phyloP scores from a whole-genome alignment of 2,888 invertebrate genomes.

The Gasteruption jaculator region DNA sequence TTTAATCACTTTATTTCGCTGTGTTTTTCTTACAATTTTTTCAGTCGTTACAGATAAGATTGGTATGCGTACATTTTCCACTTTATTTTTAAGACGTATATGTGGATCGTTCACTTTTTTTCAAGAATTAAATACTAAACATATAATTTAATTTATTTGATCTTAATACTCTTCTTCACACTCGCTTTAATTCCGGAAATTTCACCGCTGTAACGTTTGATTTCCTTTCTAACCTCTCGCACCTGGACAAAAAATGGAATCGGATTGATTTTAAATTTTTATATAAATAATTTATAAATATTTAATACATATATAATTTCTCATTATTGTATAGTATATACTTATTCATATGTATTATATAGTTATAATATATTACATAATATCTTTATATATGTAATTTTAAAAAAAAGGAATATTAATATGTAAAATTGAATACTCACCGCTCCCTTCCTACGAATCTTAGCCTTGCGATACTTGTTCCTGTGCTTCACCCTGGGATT shows the following conservation, averaged over 20 bases:
- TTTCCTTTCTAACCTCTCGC: conserved; percentile 76
- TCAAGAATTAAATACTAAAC: conserved; percentile 1
- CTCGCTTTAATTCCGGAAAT: conserved; percentile 88
- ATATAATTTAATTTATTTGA: conserved; percentile 58
- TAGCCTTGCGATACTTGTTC: conserved; percentile 87
- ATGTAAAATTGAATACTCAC: conserved; percentile 52
- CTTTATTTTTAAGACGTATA: neutral
- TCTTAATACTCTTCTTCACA: conserved; percentile 84
- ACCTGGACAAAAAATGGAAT: conserved; percentile 53
- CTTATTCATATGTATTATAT: no score
- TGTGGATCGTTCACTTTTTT: neutral
- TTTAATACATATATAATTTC: no score
- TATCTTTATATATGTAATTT: neutral
- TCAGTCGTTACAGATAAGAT: neutral
- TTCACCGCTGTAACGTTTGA: conserved; percentile 84
- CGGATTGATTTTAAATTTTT: conserved; percentile 10
- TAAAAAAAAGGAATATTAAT: neutral
- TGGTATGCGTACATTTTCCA: neutral
- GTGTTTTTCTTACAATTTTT: conserved; percentile 10
- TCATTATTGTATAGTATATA: no score
- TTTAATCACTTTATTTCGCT: conserved; percentile 28
- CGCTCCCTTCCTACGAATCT: conserved; percentile 89
- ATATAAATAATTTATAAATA: conserved; percentile 11
- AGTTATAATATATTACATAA: no score
- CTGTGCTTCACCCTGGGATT: conserved; percentile 96